Conservation (phyloP, 2,888 invertebrate genomes). For the Pseudeuparius sepicola region DNA sequence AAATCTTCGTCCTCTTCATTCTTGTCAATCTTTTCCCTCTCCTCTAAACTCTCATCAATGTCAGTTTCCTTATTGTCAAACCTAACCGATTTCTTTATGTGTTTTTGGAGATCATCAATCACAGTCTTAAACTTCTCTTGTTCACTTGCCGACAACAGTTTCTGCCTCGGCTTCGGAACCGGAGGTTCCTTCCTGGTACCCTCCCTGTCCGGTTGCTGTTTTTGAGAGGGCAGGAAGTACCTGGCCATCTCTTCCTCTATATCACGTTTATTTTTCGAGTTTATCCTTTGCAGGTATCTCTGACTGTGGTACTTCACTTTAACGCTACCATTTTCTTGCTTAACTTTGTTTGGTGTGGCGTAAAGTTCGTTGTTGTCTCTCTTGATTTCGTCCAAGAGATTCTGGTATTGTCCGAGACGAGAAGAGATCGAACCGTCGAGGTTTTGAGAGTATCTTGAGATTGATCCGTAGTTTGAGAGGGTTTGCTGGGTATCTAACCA, state of each 20-base stretch:
- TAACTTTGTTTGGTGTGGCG: constrained; percentile 25
- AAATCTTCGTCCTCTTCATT: constrained; percentile 21
- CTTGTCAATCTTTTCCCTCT: constrained; percentile 9
- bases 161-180: constrained; percentile 32
- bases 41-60: constrained; percentile 26
- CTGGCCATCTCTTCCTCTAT: constrained; percentile 25
- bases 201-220: no score
- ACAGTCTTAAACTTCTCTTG: constrained; percentile 27
- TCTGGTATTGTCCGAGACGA: constrained; percentile 33
- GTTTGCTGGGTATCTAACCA: constrained; percentile 66
- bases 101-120: constrained; percentile 32
- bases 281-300: constrained; percentile 34
- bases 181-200: constrained; percentile 25
- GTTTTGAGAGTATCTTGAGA: constrained; percentile 28
- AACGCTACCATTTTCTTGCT: constrained; percentile 27
- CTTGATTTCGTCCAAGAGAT: constrained; percentile 31
- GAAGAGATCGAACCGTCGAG: constrained; percentile 37
- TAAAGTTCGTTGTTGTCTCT: constrained; percentile 27
- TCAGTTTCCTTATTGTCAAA: constrained; percentile 34
- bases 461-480: constrained; percentile 39
- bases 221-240: constrained; percentile 31
- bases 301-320: constrained; percentile 37
- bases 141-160: constrained; percentile 23
- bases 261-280: constrained; percentile 29
- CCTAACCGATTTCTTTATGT: constrained; percentile 36